Evolutionary conservation across 2,888 invertebrate genomes (phyloP), one percentile per base, ranked within the genome.

Genomic region (Trachelus tabidus): DNA sequence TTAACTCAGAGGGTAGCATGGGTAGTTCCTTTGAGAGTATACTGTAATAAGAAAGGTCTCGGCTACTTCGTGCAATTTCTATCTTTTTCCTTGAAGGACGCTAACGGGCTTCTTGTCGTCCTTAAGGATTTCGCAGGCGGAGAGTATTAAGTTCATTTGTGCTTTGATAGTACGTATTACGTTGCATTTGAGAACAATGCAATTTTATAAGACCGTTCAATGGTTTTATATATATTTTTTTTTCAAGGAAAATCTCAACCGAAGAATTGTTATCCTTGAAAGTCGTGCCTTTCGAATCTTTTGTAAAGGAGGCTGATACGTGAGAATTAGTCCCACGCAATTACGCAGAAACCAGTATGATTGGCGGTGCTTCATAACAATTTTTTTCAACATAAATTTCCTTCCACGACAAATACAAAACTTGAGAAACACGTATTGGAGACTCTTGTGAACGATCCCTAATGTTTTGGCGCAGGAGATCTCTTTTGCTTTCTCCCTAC

Each of bases 401-500:
- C 9, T 56, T 9, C 23, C 6, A 23, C 9, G 23, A 56, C 2
- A 9, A 56, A 56, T 56, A 56, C 0, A 56, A 56, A 56, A 56
- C 56, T 56, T 23, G 56, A 56, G 23, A 23, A 56, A 23, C 9
- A 56, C 56, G 56, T 56, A 56, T 23, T 0, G 6, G 3, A 56
- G 56, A 56, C 74, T n/a, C 35, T 73, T n/a, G 73, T 12, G 68
- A 76, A 68, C 33, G 68, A 73, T 69, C 78, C 37, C 35, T 68
- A 40, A 76, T 76, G 79, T 77, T 79, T 79, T 79, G 40, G 74
- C 69, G 73, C 56, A 73, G 68, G 76, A 74, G 34, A 33, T 74
- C 56, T 56, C 56, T 30, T 30, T 30, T 30, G 37, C 74, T 30
- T 34, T 74, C 74, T n/a, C 37, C 77, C 75, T 69, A 37, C 73